These are phyloP conservation scores for Kuschelorhynchus macadamiae DNA, from an alignment of 2,888 invertebrate species.

Conservation along the genomic window DNA sequence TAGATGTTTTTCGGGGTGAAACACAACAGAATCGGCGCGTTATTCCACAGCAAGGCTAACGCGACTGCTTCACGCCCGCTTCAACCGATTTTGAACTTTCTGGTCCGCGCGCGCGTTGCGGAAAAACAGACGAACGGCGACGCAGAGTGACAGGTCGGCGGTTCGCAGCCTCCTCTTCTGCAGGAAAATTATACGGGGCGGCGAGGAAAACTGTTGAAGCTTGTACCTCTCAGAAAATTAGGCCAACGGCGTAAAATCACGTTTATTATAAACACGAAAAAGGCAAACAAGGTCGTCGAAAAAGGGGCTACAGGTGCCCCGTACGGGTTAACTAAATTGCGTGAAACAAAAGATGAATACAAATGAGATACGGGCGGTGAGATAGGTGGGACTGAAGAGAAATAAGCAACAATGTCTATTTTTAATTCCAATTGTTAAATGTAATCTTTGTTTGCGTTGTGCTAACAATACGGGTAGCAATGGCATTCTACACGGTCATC, in stretches of 20 bases:
- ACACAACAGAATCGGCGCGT: slow-evolving; percentile 22
- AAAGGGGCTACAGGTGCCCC: slow-evolving; percentile 28
- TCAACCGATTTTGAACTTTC: slow-evolving; percentile 23
- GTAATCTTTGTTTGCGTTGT: slow-evolving; percentile 33
- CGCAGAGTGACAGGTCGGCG: slow-evolving; percentile 20
- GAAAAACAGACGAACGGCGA: slow-evolving; percentile 23
- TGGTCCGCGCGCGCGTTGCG: slow-evolving; percentile 25
- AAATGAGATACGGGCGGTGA: slow-evolving; percentile 26
- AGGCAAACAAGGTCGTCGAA: slow-evolving; percentile 20
- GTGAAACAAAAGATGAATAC: slow-evolving; percentile 11
- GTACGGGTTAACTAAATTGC: neutral
- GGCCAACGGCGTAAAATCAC: slow-evolving; percentile 2
- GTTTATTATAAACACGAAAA: slow-evolving; percentile 1
- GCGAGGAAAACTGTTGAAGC: neutral
- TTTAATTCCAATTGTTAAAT: slow-evolving; percentile 32
- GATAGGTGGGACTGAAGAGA: slow-evolving; percentile 13
- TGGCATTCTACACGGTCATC: slow-evolving; percentile 8
- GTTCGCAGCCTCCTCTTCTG: slow-evolving; percentile 25
- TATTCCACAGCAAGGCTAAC: slow-evolving; percentile 21
- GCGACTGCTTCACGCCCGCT: slow-evolving; percentile 34
- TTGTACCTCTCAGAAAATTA: neutral
- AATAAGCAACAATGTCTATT: slow-evolving; percentile 26
- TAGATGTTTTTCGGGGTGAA: slow-evolving; percentile 10
- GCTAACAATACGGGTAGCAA: slow-evolving; percentile 17
- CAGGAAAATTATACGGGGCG: slow-evolving; percentile 25